Evolutionary conservation across 2,113 vertebrate genomes (phyloP).

Genomic region (Hyperoodon ampullatus): DNA sequence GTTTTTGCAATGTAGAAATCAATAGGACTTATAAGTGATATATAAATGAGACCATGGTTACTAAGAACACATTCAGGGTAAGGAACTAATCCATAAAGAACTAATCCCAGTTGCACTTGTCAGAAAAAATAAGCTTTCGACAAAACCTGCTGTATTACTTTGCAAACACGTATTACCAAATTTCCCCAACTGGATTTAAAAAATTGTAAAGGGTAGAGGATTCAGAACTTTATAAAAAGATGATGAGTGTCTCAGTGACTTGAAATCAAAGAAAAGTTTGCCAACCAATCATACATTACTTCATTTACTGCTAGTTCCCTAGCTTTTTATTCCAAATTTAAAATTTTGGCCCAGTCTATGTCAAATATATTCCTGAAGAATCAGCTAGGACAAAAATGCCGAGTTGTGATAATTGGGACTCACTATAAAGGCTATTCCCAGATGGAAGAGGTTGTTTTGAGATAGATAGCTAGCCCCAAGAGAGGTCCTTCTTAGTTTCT

Average conservation of each 20-base stretch:
- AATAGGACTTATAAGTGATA: background rate
- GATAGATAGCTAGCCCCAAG: background rate
- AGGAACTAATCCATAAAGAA: background rate
- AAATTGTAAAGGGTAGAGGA: background rate
- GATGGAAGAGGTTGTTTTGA: background rate
- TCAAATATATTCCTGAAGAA: background rate
- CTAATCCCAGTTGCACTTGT: background rate
- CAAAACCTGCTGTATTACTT: background rate
- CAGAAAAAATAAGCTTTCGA: background rate
- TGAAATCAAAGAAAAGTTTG: background rate
- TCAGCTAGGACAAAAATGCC: background rate
- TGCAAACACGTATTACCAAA: background rate
- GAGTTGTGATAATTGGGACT: background rate
- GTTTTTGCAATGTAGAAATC: background rate
- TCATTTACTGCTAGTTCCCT: background rate
- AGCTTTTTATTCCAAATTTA: background rate
- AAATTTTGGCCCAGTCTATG: background rate
- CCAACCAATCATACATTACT: background rate
- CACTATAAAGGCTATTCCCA: background rate
- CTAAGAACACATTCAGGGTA: background rate
- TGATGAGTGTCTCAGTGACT: background rate
- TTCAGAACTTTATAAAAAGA: background rate
- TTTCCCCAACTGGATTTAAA: background rate
- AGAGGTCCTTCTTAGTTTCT: rapidly evolving
- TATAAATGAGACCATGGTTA: background rate